Evolutionary conservation across 1,140 invertebrate genomes (phyloP).

Genomic region (Ostrea edulis): DNA sequence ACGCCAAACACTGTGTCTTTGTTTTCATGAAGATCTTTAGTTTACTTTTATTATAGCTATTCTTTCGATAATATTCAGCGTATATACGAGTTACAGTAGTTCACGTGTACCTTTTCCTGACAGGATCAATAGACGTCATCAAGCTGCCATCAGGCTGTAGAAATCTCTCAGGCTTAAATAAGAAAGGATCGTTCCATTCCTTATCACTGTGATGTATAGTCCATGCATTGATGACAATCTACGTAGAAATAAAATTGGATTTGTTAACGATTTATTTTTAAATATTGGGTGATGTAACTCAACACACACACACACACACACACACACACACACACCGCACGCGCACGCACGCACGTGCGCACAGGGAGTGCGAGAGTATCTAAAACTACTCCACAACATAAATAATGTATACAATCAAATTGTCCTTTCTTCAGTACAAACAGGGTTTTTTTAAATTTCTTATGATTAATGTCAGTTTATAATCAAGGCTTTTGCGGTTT

Average conservation of each 20-base stretch:
- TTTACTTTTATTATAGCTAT: no score
- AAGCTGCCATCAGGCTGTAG: conserved; percentile 50
- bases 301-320: no score
- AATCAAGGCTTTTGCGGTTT: no score
- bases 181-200: conserved; percentile 85
- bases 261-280: background rate
- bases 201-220: conserved; percentile 88
- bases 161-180: conserved; percentile 85
- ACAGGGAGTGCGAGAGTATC: background rate
- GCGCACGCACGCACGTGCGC: background rate
- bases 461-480: no score
- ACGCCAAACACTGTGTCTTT: no score
- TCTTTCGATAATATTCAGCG: no score
- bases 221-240: conserved; percentile 84
- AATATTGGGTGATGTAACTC: background rate
- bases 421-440: background rate
- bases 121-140: conserved; percentile 41
- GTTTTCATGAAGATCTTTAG: no score
- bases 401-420: background rate
- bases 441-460: no score
- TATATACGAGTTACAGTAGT: no score
- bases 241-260: background rate
- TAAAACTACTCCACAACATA: background rate
- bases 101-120: conserved; percentile 35
- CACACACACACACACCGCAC: no score